These are phyloP conservation scores for Neotragus pygmaeus DNA, from an alignment of 2,113 vertebrate species.

Conservation along the genomic window DNA sequence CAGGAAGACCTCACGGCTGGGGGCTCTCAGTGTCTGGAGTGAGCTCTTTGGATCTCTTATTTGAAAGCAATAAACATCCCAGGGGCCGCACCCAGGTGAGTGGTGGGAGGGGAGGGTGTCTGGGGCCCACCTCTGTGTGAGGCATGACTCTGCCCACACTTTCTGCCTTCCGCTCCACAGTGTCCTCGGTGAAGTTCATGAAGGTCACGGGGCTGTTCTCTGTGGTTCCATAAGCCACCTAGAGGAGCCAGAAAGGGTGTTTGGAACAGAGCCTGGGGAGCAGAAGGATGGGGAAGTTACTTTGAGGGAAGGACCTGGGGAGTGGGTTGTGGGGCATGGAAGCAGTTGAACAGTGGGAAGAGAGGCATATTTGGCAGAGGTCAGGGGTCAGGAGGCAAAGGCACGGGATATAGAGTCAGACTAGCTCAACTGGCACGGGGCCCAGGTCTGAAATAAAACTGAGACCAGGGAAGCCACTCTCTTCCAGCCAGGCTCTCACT, in stretches of 20 bases:
- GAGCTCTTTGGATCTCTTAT: background rate
- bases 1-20: background rate
- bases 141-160: constrained; percentile 86
- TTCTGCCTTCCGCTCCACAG: constrained; percentile 77
- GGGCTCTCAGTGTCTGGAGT: background rate
- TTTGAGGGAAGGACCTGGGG: background rate
- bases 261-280: too few species aligned
- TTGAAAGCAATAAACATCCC: background rate
- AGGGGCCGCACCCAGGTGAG: fast-evolving
- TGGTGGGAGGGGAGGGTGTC: background rate
- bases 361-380: background rate
- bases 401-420: background rate
- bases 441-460: background rate
- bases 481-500: background rate
- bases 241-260: background rate
- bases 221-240: constrained; percentile 94
- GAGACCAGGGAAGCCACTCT: background rate
- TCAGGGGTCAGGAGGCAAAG: background rate
- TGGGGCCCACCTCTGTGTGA: constrained; percentile 89
- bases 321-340: background rate
- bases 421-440: background rate
- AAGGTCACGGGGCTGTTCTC: constrained; percentile 97
- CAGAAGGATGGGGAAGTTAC: background rate
- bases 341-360: background rate
- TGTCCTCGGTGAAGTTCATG: constrained; percentile 83